Percentiles rank a stretch among this genome's conserved stretches.
These are phyloP conservation scores for Myanophis thanlyinensis DNA, from an alignment of 2,113 vertebrate genomes.

Conservation along the genomic window DNA sequence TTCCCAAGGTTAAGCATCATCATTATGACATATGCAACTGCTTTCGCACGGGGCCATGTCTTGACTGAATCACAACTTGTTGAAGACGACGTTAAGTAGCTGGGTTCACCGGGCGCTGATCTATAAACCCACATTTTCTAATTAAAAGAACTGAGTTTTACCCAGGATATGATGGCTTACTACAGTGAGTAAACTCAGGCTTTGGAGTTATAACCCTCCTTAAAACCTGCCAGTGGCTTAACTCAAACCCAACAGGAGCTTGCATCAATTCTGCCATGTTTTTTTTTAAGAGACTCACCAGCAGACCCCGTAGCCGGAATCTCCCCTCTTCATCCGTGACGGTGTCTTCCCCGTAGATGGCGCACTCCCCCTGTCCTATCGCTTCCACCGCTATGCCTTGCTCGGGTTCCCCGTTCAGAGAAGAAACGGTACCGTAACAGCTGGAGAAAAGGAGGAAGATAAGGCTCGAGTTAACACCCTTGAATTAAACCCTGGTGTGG, in stretches of 20 bases:
- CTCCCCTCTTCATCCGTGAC: conserved; percentile 92
- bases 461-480: neutral
- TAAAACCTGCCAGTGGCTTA: neutral
- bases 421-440: conserved; percentile 91
- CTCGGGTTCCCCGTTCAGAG: conserved; percentile 93
- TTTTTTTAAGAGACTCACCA: conserved; percentile 73
- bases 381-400: conserved; percentile 91
- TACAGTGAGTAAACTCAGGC: neutral
- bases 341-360: conserved; percentile 92
- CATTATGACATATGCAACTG: accelerated
- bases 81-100: neutral
- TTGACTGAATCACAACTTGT: neutral
- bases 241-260: neutral
- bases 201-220: neutral
- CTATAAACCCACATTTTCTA: neutral
- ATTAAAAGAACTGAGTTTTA: neutral
- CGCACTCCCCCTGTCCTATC: conserved; percentile 86
- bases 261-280: neutral
- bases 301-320: conserved; percentile 89
- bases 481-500: neutral
- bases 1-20: neutral
- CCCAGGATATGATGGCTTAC: neutral
- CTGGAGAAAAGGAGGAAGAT: conserved; percentile 59
- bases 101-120: neutral
- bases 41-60: neutral